Base-by-base conservation (phyloP, 2,113 vertebrate genomes). In the Microcebus murinus region DNA sequence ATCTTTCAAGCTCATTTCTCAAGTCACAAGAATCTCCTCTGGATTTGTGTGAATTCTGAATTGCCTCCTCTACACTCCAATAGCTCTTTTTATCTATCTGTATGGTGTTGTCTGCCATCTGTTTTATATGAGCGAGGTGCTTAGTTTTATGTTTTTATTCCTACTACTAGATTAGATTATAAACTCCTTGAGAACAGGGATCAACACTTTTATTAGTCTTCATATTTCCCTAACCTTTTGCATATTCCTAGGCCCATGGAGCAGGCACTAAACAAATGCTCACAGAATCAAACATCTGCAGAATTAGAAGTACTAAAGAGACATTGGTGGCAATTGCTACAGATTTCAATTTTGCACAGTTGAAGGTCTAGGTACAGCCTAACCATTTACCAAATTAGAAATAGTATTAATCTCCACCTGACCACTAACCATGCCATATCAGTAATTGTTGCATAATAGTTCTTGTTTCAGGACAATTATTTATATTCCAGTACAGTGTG, bases 161-260 rank as follows among this genome's bases (percentile, higher is more conserved):
- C 87, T 80, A 87, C 86, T 76, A 57, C 59, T 39, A 89, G 18
- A 70, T 88, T 91, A 88, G 29, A 96, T 76, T 91, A 52, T 74
- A 94, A 91, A 50, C 61, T 83, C 39, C 45, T n/a, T 70, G 55
- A 94, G 68, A 89, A 79, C 23, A 90, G 42, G 18, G 21, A 73
- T 77, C 67, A 59, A 70, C 29, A 45, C 34, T 34, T 45, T 83
- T 34, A 57, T 67, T 20, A 27, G 21, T 85, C 81, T 91, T 82
- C 29, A 27, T 14, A 29, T n/a, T 81, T 86, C 87, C 70, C 91
- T 70, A 67, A 50, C 8, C 59, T 71, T 96, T 59, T 61, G 68
- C 31, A 88, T 10, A 82, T 17, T 31, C 45, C 61, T 57, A 74
- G 61, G n/a, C 17, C 42, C 42, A 80, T 29, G 71, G 0, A 57